Conservation (phyloP, 1,140 invertebrate species). For the Magallana angulata region DNA sequence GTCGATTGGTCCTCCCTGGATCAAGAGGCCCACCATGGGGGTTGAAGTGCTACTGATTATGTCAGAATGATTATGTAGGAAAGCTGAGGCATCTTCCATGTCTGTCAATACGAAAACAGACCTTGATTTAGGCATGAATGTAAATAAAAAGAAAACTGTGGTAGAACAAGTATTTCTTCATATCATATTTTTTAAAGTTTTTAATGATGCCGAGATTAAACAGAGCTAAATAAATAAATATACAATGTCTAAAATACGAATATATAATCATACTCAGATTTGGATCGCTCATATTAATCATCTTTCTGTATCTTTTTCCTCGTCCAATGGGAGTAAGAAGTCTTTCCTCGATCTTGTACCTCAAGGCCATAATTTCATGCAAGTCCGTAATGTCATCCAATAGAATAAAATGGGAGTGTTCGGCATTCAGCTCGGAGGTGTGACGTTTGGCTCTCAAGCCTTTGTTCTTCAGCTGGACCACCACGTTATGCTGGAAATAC, state of each 20-base stretch:
- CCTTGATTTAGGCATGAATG: too few relatives aligned
- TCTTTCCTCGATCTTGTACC: slow-evolving; percentile 58
- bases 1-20: slow-evolving; percentile 78
- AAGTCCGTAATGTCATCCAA: slow-evolving; percentile 57
- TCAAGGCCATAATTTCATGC: slow-evolving; percentile 44
- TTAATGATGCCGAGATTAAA: neutral
- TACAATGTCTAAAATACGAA: too few relatives aligned
- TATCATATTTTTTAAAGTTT: neutral
- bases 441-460: slow-evolving; percentile 54
- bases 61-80: neutral
- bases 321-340: slow-evolving; percentile 58
- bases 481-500: neutral
- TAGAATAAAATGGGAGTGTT: slow-evolving; percentile 72
- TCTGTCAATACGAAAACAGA: neutral
- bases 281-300: slow-evolving; percentile 40
- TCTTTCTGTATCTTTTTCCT: slow-evolving; percentile 57
- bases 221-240: neutral
- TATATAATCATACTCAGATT: slow-evolving; percentile 40
- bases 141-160: too few relatives aligned
- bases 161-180: neutral
- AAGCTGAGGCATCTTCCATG: neutral
- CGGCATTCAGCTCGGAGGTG: slow-evolving; percentile 68
- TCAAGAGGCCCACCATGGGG: slow-evolving; percentile 78
- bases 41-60: slow-evolving; percentile 55
- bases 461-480: slow-evolving; percentile 51